Percentiles rank a stretch among this genome's conserved stretches.
Evolutionary conservation across 2,888 invertebrate species (phyloP).

Genomic region (Synanthedon vespiformis): DNA sequence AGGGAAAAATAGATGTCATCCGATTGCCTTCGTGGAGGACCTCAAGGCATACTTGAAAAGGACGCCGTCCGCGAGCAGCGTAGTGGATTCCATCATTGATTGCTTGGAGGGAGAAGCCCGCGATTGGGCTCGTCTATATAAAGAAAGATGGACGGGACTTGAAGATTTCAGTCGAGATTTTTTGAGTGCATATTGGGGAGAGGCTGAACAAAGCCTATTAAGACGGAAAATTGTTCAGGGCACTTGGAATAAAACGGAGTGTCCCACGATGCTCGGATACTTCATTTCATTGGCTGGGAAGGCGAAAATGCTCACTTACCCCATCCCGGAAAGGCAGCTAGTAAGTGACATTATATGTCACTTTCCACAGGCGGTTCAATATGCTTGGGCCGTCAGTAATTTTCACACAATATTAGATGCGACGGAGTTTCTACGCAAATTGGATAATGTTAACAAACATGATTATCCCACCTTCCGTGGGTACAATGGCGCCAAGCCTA

Average conservation of each 20-base stretch:
- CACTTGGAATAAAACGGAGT: not conserved
- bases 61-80: not conserved
- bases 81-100: not conserved
- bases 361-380: too few species aligned
- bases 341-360: too few species aligned
- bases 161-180: conserved; percentile 2
- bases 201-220: conserved; percentile 1
- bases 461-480: too few species aligned
- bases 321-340: too few species aligned
- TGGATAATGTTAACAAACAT: too few species aligned
- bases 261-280: too few species aligned
- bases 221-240: not conserved
- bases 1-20: not conserved
- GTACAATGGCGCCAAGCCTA: too few species aligned
- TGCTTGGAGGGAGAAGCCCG: conserved; percentile 1
- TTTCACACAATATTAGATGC: too few species aligned
- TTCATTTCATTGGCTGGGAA: too few species aligned
- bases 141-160: conserved; percentile 1
- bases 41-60: not conserved
- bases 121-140: conserved; percentile 1
- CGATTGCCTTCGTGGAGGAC: conserved; percentile 1
- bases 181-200: conserved; percentile 1
- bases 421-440: too few species aligned
- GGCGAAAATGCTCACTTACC: too few species aligned
- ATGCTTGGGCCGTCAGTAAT: too few species aligned